Evolutionary conservation across 2,113 vertebrate genomes (phyloP).

Genomic region (Salvelinus namaycush): DNA sequence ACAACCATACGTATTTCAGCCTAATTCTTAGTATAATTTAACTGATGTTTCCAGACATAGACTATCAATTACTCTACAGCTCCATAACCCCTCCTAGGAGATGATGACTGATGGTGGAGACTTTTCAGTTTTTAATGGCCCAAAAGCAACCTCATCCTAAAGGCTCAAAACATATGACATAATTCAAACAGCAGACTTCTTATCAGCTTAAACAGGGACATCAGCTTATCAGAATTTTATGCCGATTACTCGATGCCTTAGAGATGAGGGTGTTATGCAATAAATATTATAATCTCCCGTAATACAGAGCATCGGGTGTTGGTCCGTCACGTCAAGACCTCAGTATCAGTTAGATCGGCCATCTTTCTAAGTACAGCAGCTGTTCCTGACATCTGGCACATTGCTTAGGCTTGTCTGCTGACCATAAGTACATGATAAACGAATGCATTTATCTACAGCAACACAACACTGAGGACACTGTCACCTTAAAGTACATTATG

Average conservation of each 20-base stretch:
- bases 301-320: constrained; percentile 31
- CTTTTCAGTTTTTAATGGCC: constrained; percentile 36
- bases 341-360: constrained; percentile 14
- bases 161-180: constrained; percentile 19
- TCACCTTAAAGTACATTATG: constrained; percentile 54
- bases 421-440: constrained; percentile 44
- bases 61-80: constrained; percentile 39
- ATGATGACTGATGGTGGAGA: constrained; percentile 38
- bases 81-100: constrained; percentile 22
- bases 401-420: constrained; percentile 17
- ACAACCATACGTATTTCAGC: no score
- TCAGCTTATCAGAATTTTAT: constrained; percentile 49
- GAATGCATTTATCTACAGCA: constrained; percentile 34
- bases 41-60: no score
- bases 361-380: constrained; percentile 1
- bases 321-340: constrained; percentile 13
- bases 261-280: constrained; percentile 48
- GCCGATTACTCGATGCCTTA: constrained; percentile 51
- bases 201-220: constrained; percentile 35
- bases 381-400: constrained; percentile 6
- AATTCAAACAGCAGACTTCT: constrained; percentile 43
- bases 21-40: no score
- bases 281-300: constrained; percentile 47
- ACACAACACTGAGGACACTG: constrained; percentile 36
- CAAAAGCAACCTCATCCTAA: constrained; percentile 13